A percentile compares a stretch with the other conserved stretches of the same genome.
phyloP scores from a whole-genome alignment of 1,140 invertebrate genomes.

The honey bee (Apis mellifera) region Amel_HAv3.1 CM009945.2:6487001-6487500 shows the following conservation, averaged over 20 bases:
- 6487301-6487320: conserved; percentile 45
- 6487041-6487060: not conserved
- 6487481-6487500: conserved; percentile 19
- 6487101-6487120: not conserved
- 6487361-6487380: conserved; percentile 38
- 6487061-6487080: not conserved
- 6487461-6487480: not conserved
- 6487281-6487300: conserved; percentile 50
- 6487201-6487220: conserved; percentile 39
- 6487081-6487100: not conserved
- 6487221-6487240: conserved; percentile 47
- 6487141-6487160: not conserved
- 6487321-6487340: conserved; percentile 51
- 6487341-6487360: conserved; percentile 46
- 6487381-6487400: not conserved
- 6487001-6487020: conserved; percentile 54
- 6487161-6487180: conserved; percentile 21
- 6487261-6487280: conserved; percentile 43
- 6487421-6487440: not conserved
- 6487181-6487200: conserved; percentile 17
- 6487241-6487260: conserved; percentile 36
- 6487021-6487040: conserved; percentile 52
- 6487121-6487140: not conserved
- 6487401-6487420: not conserved
- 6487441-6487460: not conserved